Conservation (phyloP, 2,797 vertebrate species). For the Arnoldichthys spilopterus region DNA sequence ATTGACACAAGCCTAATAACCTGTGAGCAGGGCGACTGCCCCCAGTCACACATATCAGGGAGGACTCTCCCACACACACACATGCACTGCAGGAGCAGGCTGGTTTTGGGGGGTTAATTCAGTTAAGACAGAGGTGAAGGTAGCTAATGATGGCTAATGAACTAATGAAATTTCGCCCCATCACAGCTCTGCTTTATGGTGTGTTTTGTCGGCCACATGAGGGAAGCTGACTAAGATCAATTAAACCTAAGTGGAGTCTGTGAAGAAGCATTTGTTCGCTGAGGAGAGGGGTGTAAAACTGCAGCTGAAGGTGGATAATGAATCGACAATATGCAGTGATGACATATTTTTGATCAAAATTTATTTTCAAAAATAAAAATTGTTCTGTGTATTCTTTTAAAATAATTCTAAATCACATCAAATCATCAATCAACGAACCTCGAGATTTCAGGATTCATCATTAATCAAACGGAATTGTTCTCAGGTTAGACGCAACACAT, state of each 20-base stretch:
- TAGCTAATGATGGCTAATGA: constrained; percentile 53
- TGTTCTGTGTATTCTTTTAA: too few species aligned
- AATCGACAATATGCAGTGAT: too few species aligned
- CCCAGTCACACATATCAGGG: constrained; percentile 51
- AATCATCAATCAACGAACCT: too few species aligned
- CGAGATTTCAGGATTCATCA: too few species aligned
- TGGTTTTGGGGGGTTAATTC: neutral
- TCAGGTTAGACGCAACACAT: neutral
- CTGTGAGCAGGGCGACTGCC: constrained; percentile 45
- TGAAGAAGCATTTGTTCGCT: constrained; percentile 10
- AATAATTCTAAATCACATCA: too few species aligned
- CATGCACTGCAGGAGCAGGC: neutral
- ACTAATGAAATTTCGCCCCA: constrained; percentile 53
- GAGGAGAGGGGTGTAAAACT: neutral
- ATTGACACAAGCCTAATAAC: constrained; percentile 59
- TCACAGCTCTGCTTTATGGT: constrained; percentile 29
- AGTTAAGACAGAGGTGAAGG: constrained; percentile 15
- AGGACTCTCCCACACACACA: constrained; percentile 11
- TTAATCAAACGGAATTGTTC: too few species aligned
- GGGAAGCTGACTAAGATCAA: constrained; percentile 45
- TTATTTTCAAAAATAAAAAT: too few species aligned
- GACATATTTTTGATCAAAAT: too few species aligned
- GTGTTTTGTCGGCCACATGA: constrained; percentile 21
- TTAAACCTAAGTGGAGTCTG: constrained; percentile 52
- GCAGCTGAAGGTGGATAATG: neutral